A percentile compares a stretch with the other conserved stretches of the same genome.
These are phyloP conservation scores for Heliornis fulica DNA, from an alignment of 2,113 vertebrate species.

Conservation along the genomic window DNA sequence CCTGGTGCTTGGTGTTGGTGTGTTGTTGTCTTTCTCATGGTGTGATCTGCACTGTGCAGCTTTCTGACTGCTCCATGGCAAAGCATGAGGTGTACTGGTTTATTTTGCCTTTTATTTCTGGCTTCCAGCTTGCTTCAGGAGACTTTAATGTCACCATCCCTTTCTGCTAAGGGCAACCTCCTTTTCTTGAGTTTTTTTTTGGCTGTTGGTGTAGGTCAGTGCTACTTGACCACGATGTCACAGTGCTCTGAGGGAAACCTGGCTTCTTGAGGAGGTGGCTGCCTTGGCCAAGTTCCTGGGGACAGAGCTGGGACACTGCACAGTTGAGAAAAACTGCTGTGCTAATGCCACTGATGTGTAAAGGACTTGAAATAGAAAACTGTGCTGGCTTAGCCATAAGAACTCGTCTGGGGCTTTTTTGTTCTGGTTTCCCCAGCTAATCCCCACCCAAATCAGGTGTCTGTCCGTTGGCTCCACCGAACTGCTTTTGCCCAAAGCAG, in stretches of 20 bases:
- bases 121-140: neutral
- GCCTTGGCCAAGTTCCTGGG: neutral
- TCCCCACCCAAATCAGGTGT: neutral
- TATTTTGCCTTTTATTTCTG: neutral
- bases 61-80: neutral
- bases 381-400: neutral
- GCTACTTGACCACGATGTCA: neutral
- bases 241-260: neutral
- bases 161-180: neutral
- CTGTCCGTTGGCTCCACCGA: accelerated
- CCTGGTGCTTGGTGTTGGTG: neutral
- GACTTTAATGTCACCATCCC: neutral
- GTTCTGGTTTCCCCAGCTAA: neutral
- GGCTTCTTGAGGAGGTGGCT: neutral
- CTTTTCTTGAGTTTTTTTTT: too few relatives aligned
- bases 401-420: neutral
- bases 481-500: neutral
- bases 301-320: neutral
- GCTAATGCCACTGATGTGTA: neutral
- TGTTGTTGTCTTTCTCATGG: neutral
- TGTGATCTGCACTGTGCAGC: neutral
- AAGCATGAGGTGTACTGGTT: neutral
- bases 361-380: neutral
- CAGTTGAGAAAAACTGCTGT: neutral
- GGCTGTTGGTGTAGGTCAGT: neutral